Percentiles rank a stretch among this genome's conserved stretches.
Conservation (phyloP, 1,140 invertebrate genomes). For the Carposina sasakii region DNA sequence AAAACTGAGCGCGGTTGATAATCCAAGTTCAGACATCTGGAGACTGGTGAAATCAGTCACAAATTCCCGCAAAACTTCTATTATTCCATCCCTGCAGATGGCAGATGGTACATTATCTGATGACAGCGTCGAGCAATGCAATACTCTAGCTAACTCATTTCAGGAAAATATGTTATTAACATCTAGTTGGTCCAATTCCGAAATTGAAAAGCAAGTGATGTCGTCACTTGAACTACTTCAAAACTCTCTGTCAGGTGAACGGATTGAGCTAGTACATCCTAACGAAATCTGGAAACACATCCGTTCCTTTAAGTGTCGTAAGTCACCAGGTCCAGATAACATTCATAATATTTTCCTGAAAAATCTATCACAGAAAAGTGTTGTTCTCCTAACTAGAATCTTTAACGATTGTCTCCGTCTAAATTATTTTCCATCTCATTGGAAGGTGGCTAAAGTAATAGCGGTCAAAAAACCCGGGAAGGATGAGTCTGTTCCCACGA, state of each 20-base stretch:
- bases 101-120: not conserved
- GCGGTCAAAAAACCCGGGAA: constrained; percentile 1
- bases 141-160: not conserved
- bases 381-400: constrained; percentile 10
- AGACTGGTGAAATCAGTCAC: not conserved
- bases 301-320: not conserved
- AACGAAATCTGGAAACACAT: not conserved
- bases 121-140: not conserved
- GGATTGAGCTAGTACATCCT: not conserved
- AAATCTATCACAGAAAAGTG: constrained; percentile 9
- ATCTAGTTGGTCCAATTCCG: not conserved
- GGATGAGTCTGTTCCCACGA: not conserved
- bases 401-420: constrained; percentile 11
- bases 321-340: constrained; percentile 19
- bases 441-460: constrained; percentile 5
- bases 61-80: constrained; percentile 10
- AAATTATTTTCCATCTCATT: not conserved
- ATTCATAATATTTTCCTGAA: constrained; percentile 23
- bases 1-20: not conserved
- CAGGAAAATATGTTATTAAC: not conserved
- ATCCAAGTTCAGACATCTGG: not conserved
- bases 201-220: not conserved
- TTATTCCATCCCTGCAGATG: not conserved
- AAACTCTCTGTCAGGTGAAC: not conserved
- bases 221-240: not conserved